Evolutionary conservation across 1,140 invertebrate species (phyloP).

Genomic region (Zaprionus gabonicus): DNA sequence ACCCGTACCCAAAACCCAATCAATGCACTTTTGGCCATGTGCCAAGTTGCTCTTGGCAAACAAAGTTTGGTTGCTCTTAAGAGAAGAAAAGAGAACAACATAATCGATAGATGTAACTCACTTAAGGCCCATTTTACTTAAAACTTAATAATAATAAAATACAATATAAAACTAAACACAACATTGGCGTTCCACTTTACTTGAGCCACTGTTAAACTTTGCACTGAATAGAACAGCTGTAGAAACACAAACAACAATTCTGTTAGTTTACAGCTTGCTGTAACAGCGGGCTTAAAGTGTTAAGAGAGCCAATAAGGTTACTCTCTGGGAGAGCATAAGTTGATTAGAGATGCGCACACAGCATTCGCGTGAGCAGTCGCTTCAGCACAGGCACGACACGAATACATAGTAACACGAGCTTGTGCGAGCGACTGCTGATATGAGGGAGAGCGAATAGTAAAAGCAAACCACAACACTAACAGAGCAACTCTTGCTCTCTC

Average conservation of each 20-base stretch:
- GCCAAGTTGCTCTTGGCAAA: conserved; percentile 75
- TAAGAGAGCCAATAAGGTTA: conserved; percentile 32
- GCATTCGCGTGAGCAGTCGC: conserved; percentile 1
- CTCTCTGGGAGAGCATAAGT: conserved; percentile 1
- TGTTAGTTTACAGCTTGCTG: conserved; percentile 34
- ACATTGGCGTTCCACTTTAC: not conserved
- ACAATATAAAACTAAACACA: conserved; percentile 2
- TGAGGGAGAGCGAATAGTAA: not conserved
- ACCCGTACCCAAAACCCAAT: conserved; percentile 66
- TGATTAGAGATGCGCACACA: conserved; percentile 28
- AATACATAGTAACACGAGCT: not conserved
- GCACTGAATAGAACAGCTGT: not conserved
- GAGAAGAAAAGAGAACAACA: conserved; percentile 2
- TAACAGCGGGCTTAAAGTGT: conserved; percentile 41
- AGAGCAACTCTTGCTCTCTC: not conserved
- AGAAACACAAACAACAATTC: not conserved
- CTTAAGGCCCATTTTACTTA: not conserved
- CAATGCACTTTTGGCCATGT: conserved; percentile 83
- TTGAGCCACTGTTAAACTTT: conserved; percentile 3
- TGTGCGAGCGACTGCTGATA: not conserved
- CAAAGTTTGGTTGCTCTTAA: conserved; percentile 31
- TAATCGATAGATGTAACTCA: conserved; percentile 4
- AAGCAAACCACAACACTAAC: not conserved
- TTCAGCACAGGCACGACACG: not conserved
- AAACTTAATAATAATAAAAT: not conserved